Evolutionary conservation across 2,113 vertebrate genomes (phyloP).

Genomic region (Indicator maculatus): DNA sequence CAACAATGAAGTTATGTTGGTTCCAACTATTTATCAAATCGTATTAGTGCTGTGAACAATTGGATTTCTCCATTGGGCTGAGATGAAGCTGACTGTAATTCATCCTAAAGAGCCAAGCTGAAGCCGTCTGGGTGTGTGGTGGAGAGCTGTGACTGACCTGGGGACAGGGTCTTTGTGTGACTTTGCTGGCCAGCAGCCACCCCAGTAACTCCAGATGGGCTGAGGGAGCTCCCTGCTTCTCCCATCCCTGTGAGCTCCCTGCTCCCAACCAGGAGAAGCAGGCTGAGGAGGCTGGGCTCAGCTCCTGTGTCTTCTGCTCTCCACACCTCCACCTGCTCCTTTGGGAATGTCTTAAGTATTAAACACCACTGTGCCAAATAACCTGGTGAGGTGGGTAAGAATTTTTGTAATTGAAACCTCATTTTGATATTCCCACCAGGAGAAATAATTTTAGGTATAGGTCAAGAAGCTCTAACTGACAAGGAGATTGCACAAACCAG

Average conservation of each 20-base stretch:
- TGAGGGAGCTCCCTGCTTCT: neutral
- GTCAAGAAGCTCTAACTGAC: conserved; percentile 44
- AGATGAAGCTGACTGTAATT: neutral
- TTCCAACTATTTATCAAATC: neutral
- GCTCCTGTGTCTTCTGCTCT: neutral
- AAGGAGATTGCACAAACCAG: conserved; percentile 61
- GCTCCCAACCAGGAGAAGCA: too few relatives aligned
- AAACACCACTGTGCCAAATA: conserved; percentile 1
- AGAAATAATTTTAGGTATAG: conserved; percentile 72
- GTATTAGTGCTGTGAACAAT: neutral
- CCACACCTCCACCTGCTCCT: neutral
- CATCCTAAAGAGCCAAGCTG: neutral
- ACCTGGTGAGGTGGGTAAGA: neutral
- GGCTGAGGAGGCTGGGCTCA: neutral
- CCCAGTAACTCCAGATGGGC: accelerated
- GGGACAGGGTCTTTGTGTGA: accelerated
- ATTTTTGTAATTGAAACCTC: conserved; percentile 50
- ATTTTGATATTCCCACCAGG: conserved; percentile 63
- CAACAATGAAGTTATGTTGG: neutral
- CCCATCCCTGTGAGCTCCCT: neutral
- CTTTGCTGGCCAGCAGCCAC: accelerated
- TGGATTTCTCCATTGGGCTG: neutral
- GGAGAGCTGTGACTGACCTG: neutral
- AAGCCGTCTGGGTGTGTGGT: neutral
- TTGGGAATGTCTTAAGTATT: neutral